Evolutionary conservation across 2,113 vertebrate species (phyloP), one percentile per base, ranked within the genome.

Genomic region (Xiphias gladius): DNA sequence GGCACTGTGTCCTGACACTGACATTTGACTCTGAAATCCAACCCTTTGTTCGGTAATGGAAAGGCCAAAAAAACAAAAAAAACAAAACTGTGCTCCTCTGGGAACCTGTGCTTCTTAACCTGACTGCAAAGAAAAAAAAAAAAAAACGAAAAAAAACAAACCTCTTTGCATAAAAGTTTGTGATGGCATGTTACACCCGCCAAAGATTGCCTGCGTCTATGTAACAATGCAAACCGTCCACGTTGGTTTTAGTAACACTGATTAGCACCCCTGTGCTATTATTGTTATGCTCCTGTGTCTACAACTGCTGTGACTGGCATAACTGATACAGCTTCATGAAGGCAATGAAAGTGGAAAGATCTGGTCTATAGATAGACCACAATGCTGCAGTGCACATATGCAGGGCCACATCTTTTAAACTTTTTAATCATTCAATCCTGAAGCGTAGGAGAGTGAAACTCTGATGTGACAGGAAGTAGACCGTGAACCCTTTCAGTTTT

Each of bases 1-100:
- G 85, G 84, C 88, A 84, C 75, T 11, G 61, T 87, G 91, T 89
- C 89, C 75, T 83, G 83, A 88, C 90, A 74, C 82, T 86, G 88
- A 91, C 85, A 91, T 82, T 88, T 83, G 66, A 92, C 84, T 79
- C 86, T 87, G 84, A 84, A 79, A 88, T 86, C 55, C 57, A 85
- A 73, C 26, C 63, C 84, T 90, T 86, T 84, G 77, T 87, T 90
- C 72, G 65, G 72, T 61, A 54, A 70, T 78, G 74, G 68, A 74
- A 73, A 84, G 63, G 50, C 43, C 69, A 46, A 43, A 71, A 74
- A 58, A 62, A 39, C 2, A 35, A 46, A 41, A 71, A 74, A 57
- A 62, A 46, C 37, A 71, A 74, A 57, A 62, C 13, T 9, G 35
- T 7, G 12, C 57, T 73, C 69, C 72, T 32, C 19, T 63, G 35